Conservation (phyloP, 1,140 invertebrate species). For the Drosophila kohkoa region DNA sequence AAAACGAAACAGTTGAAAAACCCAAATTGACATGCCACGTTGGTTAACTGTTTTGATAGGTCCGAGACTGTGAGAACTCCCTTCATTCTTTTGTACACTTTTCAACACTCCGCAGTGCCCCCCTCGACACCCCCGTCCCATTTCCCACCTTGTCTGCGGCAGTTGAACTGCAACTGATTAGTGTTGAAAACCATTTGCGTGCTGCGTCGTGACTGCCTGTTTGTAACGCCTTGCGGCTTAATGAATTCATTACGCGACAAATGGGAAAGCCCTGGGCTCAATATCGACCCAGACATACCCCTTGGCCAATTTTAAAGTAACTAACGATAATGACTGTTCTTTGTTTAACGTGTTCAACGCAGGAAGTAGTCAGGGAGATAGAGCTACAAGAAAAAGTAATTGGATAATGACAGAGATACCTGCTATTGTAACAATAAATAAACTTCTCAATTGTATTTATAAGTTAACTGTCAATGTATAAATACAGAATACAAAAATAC, state of each 20-base stretch:
- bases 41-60: constrained; percentile 63
- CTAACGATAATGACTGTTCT: constrained; percentile 5
- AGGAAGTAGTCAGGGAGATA: background rate
- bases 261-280: constrained; percentile 9
- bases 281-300: constrained; percentile 14
- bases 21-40: constrained; percentile 56
- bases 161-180: constrained; percentile 60
- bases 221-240: constrained; percentile 51
- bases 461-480: too few species aligned
- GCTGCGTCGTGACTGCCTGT: constrained; percentile 27
- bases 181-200: constrained; percentile 60
- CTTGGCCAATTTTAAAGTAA: constrained; percentile 9
- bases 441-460: too few species aligned
- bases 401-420: too few species aligned
- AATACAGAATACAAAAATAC: too few species aligned
- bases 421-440: too few species aligned
- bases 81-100: background rate
- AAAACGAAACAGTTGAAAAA: constrained; percentile 45
- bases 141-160: constrained; percentile 4
- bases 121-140: background rate
- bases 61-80: background rate
- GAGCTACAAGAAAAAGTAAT: background rate
- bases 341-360: background rate
- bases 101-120: background rate
- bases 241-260: constrained; percentile 64